Conservation (phyloP, 2,797 vertebrate genomes). For the Neosilurus hyrtlii region DNA sequence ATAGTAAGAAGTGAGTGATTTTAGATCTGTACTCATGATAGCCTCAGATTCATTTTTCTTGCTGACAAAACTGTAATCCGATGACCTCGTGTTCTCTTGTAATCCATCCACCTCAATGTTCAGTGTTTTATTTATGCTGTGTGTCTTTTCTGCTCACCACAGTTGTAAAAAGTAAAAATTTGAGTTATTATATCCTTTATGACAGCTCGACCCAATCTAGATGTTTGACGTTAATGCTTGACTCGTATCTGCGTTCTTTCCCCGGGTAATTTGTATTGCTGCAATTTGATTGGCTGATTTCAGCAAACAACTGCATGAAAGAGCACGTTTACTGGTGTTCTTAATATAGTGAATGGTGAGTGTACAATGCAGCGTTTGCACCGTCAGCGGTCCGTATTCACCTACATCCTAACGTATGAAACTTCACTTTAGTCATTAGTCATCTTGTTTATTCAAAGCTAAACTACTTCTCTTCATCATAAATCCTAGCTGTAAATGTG, state of each 20-base stretch:
- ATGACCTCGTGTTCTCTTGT: no score
- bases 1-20: no score
- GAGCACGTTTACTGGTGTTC: not conserved
- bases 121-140: no score
- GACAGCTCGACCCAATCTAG: not conserved
- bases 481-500: not conserved
- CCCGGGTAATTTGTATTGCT: not conserved
- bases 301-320: not conserved
- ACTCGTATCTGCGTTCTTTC: not conserved
- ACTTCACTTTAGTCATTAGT: constrained; percentile 16
- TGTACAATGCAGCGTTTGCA: constrained; percentile 14
- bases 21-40: no score
- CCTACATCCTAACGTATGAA: not conserved
- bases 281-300: not conserved
- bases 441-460: not conserved
- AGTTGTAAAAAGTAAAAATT: no score
- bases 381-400: not conserved
- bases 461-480: not conserved
- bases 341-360: not conserved
- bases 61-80: no score
- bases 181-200: not conserved
- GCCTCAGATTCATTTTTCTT: no score
- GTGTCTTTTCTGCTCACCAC: no score
- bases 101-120: no score
- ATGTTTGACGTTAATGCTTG: not conserved